Evolutionary conservation across 1,140 invertebrate species (phyloP).

Genomic region (Nomia melanderi): DNA sequence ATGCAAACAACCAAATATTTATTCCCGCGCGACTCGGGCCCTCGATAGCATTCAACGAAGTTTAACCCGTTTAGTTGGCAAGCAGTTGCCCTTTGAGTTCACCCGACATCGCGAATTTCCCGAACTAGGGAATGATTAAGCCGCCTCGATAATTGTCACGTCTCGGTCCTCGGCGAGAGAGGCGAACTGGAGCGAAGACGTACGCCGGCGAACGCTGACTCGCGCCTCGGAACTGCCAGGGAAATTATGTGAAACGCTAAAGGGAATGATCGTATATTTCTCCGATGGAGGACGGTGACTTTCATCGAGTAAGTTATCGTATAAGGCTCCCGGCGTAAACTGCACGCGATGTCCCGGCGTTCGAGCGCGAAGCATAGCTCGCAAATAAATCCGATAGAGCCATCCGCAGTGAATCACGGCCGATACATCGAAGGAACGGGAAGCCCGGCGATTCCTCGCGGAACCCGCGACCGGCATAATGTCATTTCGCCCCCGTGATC

Average conservation of each 20-base stretch:
- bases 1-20: not conserved
- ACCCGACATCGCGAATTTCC: no score
- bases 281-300: not conserved
- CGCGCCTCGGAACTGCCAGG: not conserved
- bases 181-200: no score
- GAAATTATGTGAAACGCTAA: not conserved
- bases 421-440: conserved; percentile 9
- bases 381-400: not conserved
- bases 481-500: not conserved
- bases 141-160: no score
- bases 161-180: no score
- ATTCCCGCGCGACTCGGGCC: not conserved
- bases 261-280: not conserved
- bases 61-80: no score
- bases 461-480: not conserved
- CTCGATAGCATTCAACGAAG: not conserved
- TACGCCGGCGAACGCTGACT: no score
- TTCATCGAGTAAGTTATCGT: not conserved
- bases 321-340: not conserved
- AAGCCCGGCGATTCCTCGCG: not conserved
- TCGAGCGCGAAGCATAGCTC: not conserved
- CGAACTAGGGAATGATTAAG: no score
- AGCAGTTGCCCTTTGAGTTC: no score
- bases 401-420: not conserved
- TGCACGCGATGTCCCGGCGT: not conserved